Conservation (phyloP, 2,797 vertebrate genomes). For the Tragelaphus eurycerus region DNA sequence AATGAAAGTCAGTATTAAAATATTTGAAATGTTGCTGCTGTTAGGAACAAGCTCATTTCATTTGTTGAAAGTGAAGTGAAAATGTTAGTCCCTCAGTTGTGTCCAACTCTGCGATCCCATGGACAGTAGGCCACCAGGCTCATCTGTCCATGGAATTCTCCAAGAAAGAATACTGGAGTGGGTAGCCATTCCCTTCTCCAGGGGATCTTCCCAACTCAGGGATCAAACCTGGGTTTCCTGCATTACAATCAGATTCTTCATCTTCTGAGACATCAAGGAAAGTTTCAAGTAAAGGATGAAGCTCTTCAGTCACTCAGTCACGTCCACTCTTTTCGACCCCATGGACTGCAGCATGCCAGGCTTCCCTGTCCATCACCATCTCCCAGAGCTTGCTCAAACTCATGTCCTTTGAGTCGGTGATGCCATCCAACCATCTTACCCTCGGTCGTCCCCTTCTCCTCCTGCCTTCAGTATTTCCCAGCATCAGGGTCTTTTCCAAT, state of each 20-base stretch:
- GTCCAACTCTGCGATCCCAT: neutral
- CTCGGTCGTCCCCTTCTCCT: neutral
- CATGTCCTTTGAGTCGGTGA: neutral
- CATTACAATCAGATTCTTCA: neutral
- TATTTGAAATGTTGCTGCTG: neutral
- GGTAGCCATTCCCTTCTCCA: neutral
- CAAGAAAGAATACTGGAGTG: neutral
- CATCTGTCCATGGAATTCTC: neutral
- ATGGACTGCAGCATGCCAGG: neutral
- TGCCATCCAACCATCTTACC: neutral
- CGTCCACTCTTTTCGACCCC: neutral
- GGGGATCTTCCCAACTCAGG: neutral
- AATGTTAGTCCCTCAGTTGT: neutral
- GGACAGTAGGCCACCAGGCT: neutral
- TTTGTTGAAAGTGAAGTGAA: neutral
- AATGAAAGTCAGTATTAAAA: neutral
- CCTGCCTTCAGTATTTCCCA: neutral
- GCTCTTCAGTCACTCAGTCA: neutral
- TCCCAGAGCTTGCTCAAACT: neutral
- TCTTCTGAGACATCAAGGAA: neutral
- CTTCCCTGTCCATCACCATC: neutral
- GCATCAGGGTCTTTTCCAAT: neutral
- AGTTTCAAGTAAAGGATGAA: neutral
- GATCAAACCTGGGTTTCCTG: neutral
- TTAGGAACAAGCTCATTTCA: neutral